Conservation (phyloP, 2,797 vertebrate genomes). For the Vultur gryphus region DNA sequence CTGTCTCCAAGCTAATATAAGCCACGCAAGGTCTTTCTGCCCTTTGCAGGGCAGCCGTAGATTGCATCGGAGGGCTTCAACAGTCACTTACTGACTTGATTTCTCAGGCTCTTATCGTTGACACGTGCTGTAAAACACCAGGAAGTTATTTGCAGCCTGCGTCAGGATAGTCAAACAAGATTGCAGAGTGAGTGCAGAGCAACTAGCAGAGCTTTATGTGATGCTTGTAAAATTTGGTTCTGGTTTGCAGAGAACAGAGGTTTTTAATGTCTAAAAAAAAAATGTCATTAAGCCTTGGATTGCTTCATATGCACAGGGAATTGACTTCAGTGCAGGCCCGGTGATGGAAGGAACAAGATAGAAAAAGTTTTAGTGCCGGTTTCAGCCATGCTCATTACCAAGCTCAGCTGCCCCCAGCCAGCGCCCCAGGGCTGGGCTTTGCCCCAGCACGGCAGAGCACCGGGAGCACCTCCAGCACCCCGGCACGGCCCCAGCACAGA, state of each 20-base stretch:
- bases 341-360: background rate
- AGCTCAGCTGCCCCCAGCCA: background rate
- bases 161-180: fast-evolving
- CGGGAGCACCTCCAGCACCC: background rate
- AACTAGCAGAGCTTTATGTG: background rate
- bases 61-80: background rate
- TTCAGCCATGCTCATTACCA: background rate
- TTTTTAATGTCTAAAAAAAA: background rate
- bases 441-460: background rate
- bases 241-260: background rate
- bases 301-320: fast-evolving
- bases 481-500: fast-evolving
- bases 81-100: background rate
- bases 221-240: background rate
- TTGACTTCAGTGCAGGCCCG: background rate
- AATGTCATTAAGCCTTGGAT: background rate
- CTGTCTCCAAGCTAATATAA: background rate
- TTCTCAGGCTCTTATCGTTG: background rate
- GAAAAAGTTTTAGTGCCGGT: background rate
- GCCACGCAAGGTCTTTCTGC: background rate
- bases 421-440: background rate
- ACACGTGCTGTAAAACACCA: fast-evolving
- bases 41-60: background rate
- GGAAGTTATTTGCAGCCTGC: background rate
- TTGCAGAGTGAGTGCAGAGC: background rate